Evolutionary conservation across 2,888 invertebrate genomes (phyloP), one percentile per base, ranked within the genome.

Genomic region (Polydrusus tereticollis): DNA sequence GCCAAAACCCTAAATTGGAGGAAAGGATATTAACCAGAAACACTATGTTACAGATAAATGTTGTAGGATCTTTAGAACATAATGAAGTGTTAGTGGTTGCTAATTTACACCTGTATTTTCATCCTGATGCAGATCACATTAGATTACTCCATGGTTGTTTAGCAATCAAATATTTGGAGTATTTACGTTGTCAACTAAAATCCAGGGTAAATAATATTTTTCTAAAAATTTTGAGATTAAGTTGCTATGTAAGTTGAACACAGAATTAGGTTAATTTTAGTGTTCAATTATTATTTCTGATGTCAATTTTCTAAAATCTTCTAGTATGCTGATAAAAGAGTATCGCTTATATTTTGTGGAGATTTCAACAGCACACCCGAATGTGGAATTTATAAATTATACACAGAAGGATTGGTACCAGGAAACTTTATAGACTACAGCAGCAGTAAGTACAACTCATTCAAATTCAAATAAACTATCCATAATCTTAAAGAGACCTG

Each of bases 101-200:
- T 14, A 98, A 97, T 82, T 97, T 96, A 0, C 98, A 99, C 87
- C 88, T 98, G 57, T 98, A 96, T 86, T 98, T 96, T 81, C 95
- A 95, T 83, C 96, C 97, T 0, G 91, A 94, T 84, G 94, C 97
- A 5, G 94, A 95, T 85, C 95, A 97, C 81, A 92, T 98, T 77
- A 88, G 98, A 73, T 86, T 97, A 3, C 83, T 98, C 20, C 98
- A 98, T 88, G 92, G 92, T 29, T 93, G 92, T 29, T 89, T 93
- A 74, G 88, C 90, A 21, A 88, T 96, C 75, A 86, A 89, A 45
- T 94, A 93, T 86, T 81, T 97, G 21, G 88, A 91, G 78, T 84
- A 90, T 80, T 77, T 92, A 26, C 86, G 88, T 14, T 84, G 85
- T 21, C 79, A 84, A 62, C 76, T 87, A 8, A 85, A 86, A 66